Percentiles rank a stretch among this genome's conserved stretches.
Evolutionary conservation across 2,113 vertebrate species (phyloP).

Genomic region (Gymnogyps californianus): DNA sequence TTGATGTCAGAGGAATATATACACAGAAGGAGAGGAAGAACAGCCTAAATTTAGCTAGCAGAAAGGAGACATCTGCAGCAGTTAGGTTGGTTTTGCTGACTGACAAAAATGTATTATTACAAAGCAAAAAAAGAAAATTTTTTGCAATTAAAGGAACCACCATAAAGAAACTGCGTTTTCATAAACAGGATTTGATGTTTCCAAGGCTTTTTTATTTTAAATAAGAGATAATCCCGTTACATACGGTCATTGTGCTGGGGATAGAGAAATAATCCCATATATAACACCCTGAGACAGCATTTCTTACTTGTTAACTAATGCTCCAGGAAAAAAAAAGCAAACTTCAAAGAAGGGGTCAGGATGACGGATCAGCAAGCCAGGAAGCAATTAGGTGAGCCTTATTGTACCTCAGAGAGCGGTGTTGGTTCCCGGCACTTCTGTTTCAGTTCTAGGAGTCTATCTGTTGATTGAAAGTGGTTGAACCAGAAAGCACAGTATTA

Average conservation of each 20-base stretch:
- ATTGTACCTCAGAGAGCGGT: background rate
- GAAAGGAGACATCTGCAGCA: slow-evolving; percentile 23
- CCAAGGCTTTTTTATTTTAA: slow-evolving; percentile 12
- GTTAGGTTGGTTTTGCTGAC: slow-evolving; percentile 5
- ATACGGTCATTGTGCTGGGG: background rate
- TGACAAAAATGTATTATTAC: background rate
- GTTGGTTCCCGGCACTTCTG: background rate
- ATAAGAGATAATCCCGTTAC: background rate
- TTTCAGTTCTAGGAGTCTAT: background rate
- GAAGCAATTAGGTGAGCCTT: slow-evolving; percentile 59
- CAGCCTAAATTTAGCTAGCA: slow-evolving; percentile 32
- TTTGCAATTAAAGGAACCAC: background rate
- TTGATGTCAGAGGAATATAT: slow-evolving; percentile 12
- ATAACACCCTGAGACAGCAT: slow-evolving; percentile 7
- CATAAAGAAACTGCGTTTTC: background rate
- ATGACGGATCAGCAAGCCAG: slow-evolving; percentile 43
- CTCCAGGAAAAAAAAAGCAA: background rate
- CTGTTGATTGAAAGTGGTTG: background rate
- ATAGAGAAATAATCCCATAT: background rate
- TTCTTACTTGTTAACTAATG: slow-evolving; percentile 31
- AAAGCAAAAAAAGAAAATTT: background rate
- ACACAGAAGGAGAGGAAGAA: background rate
- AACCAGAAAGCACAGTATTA: background rate
- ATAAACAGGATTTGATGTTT: background rate
- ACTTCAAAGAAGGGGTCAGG: slow-evolving; percentile 45